These are phyloP conservation scores for Daboia siamensis DNA, from an alignment of 2,113 vertebrate species.

Conservation along the genomic window DNA sequence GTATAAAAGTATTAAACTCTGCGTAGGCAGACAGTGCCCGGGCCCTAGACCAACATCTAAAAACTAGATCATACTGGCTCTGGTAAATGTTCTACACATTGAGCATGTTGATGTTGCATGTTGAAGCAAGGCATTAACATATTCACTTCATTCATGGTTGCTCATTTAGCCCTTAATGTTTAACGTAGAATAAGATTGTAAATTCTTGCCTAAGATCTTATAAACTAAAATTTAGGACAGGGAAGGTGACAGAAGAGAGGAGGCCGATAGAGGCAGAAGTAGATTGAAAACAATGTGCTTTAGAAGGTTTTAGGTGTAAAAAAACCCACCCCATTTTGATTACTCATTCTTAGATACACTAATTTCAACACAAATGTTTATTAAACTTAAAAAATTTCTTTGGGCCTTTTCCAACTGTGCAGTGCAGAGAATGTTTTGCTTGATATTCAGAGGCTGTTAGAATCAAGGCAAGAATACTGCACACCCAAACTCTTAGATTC, in stretches of 20 bases:
- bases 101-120: background rate
- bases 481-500: background rate
- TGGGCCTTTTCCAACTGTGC: background rate
- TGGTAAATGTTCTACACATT: background rate
- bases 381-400: background rate
- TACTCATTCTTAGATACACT: background rate
- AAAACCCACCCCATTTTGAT: background rate
- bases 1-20: too few species aligned
- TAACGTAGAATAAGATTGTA: background rate
- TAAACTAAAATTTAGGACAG: background rate
- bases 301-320: background rate
- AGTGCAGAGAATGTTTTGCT: background rate
- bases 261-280: background rate
- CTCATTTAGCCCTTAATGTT: background rate
- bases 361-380: background rate
- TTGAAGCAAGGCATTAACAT: background rate
- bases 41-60: background rate
- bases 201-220: background rate
- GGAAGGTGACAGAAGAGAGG: background rate
- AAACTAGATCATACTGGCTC: background rate
- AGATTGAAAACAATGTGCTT: background rate
- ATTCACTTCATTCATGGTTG: background rate
- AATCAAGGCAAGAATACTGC: background rate
- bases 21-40: background rate
- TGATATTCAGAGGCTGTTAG: background rate